Evolutionary conservation across 1,140 invertebrate genomes (phyloP), one percentile per base, ranked within the genome.

Genomic region (Cyclargus thomasi): DNA sequence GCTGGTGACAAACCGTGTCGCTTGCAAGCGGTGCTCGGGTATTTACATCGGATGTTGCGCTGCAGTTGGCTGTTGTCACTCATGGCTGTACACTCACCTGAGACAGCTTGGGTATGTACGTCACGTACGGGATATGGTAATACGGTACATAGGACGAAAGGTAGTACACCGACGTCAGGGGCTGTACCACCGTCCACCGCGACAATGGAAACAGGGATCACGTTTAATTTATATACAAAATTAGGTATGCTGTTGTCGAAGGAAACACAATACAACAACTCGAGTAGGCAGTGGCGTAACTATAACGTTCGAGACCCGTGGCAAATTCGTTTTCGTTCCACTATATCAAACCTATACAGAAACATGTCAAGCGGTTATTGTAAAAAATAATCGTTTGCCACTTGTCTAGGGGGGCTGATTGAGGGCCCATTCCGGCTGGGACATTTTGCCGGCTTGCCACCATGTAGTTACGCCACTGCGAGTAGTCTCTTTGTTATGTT

Each of bases 151-250:
- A 72, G 64, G 82, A 81, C 53, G 80, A 78, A 64, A 88, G 78
- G 81, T 89, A 89, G 85, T 88, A 90, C 67, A 70, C 57, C 64
- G 85, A 85, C 57, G 82, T 78, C 85, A 85, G 77, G 77, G 87
- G 83, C 87, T 90, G 82, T 71, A 16, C 39, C 73, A 62, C 62
- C 70, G 68, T 62, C 70, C 68, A 63, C 65, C 66, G 73, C 70
- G 55, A 67, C 36, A 78, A 76, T 71, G 72, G 71, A 77, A 77
- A 78, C 65, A 77, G 67, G 67, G 55, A 59, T 65, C 64, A 67
- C 5, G 10, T 57, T 67, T 67, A 67, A 59, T 67, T 59, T 59
- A 20, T 20, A 59, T 59, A 59, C 55, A 59, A 2, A 7, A 20
- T 20, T 59, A 59, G 39, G 39, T 47, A 2, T 47, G 3, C 11